A percentile compares a stretch with the other conserved stretches of the same genome.
Evolutionary conservation across 2,888 invertebrate species (phyloP).

Genomic region (Melipona beecheii): DNA sequence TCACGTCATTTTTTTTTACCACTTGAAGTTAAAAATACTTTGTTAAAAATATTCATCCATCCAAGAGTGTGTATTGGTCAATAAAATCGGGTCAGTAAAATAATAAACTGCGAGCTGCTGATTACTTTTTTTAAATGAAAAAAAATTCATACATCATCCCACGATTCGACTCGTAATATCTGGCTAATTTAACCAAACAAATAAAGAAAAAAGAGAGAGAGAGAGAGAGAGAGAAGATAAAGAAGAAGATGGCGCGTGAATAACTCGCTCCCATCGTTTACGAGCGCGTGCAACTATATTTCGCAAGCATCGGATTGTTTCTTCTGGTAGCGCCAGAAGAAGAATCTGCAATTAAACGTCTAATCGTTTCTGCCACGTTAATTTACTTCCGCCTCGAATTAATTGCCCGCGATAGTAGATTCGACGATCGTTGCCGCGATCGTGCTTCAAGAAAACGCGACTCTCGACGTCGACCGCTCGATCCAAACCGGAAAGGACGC

Average conservation of each 20-base stretch:
- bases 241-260: not conserved
- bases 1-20: no score
- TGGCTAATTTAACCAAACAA: not conserved
- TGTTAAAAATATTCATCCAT: no score
- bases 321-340: not conserved
- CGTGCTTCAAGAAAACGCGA: not conserved
- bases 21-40: no score
- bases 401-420: conserved; percentile 9
- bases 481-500: not conserved
- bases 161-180: not conserved
- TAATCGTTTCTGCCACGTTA: conserved; percentile 1
- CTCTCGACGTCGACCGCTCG: not conserved
- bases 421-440: conserved; percentile 3
- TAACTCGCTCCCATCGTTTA: not conserved
- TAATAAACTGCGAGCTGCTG: not conserved
- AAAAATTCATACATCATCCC: not conserved
- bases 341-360: not conserved
- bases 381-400: conserved; percentile 19
- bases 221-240: not conserved
- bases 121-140: not conserved
- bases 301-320: not conserved
- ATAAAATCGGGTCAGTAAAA: no score
- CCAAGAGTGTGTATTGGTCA: no score
- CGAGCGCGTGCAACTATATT: not conserved
- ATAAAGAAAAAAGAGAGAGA: not conserved